phyloP scores from a whole-genome alignment of 2,113 vertebrate species.

The Neotragus moschatus region DNA sequence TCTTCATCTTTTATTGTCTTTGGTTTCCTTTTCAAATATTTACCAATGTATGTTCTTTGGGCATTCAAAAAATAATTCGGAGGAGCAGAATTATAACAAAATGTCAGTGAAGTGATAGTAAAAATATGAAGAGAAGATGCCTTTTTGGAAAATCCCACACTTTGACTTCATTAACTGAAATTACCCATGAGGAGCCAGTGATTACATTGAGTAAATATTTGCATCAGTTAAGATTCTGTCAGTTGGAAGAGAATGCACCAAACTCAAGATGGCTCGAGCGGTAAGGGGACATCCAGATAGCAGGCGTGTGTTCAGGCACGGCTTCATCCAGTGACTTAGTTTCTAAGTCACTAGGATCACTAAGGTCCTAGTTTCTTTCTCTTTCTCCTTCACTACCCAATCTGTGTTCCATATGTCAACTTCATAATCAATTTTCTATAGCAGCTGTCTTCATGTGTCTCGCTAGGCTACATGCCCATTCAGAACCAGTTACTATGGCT shows the following conservation, averaged over 20 bases:
- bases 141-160: neutral
- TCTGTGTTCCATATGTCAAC: neutral
- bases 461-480: neutral
- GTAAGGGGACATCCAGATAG: neutral
- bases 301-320: neutral
- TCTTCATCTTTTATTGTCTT: neutral
- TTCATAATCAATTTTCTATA: neutral
- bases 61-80: neutral
- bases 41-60: neutral
- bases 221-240: neutral
- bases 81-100: neutral
- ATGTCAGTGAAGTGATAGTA: neutral
- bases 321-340: neutral
- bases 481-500: neutral
- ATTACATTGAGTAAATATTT: neutral
- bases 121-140: neutral
- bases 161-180: neutral
- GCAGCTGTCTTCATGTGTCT: neutral
- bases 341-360: neutral
- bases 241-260: neutral
- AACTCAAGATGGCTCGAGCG: neutral
- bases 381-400: neutral
- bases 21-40: constrained; percentile 3
- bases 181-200: neutral
- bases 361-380: neutral